Evolutionary conservation across 2,113 vertebrate genomes (phyloP).

Genomic region (Rhombomys opimus): DNA sequence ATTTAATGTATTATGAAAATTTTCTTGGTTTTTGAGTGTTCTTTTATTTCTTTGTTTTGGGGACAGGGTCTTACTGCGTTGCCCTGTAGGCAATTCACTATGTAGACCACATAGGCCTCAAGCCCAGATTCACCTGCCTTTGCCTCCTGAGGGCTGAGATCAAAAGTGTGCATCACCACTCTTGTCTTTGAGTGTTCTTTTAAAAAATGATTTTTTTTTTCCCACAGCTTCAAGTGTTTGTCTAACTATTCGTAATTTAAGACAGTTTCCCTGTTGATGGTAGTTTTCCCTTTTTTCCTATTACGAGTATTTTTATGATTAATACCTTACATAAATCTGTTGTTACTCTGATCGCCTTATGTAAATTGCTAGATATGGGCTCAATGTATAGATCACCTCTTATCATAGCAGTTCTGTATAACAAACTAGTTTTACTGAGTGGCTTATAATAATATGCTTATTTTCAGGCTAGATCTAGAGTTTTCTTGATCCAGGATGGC

Average conservation of each 20-base stretch:
- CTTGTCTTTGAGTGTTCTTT: background rate
- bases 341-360: slow-evolving; percentile 22
- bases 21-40: background rate
- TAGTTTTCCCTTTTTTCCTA: slow-evolving; percentile 7
- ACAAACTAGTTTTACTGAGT: slow-evolving; percentile 43
- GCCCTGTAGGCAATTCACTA: background rate
- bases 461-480: slow-evolving; percentile 7
- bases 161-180: background rate
- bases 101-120: background rate
- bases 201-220: slow-evolving; percentile 48
- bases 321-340: slow-evolving; percentile 1
- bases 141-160: background rate
- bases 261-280: slow-evolving; percentile 25
- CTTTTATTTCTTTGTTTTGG: background rate
- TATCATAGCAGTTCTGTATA: background rate
- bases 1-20: slow-evolving; percentile 39
- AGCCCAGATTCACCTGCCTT: background rate
- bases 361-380: slow-evolving; percentile 33
- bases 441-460: background rate
- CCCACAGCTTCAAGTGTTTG: slow-evolving; percentile 43
- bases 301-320: slow-evolving; percentile 34
- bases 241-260: slow-evolving; percentile 55
- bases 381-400: background rate
- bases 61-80: background rate
- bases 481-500: slow-evolving; percentile 21